A percentile compares a stretch with the other conserved stretches of the same genome.
Conservation (phyloP, 2,113 vertebrate genomes). For the Delphinapterus leucas region DNA sequence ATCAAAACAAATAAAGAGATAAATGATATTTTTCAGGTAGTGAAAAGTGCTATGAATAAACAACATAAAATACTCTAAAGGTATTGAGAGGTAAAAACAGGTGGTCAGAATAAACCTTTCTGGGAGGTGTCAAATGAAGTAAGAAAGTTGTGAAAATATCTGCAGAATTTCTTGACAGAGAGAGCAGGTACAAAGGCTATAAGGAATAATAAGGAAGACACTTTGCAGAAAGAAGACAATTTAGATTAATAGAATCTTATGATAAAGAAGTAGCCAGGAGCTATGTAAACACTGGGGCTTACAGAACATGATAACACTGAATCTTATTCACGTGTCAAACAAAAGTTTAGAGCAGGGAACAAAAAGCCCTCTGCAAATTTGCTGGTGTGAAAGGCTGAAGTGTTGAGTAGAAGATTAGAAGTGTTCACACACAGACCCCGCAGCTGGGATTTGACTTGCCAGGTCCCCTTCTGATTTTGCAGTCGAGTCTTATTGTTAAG, state of each 20-base stretch:
- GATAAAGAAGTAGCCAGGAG: not conserved
- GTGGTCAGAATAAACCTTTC: not conserved
- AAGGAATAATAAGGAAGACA: not conserved
- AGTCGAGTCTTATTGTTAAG: not conserved
- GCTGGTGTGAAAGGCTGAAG: not conserved
- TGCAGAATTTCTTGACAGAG: not conserved
- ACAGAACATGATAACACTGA: not conserved
- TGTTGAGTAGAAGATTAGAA: not conserved
- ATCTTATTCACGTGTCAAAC: constrained; percentile 2
- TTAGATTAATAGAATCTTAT: not conserved
- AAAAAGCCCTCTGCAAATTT: not conserved
- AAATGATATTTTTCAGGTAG: not conserved
- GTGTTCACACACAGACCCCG: not conserved
- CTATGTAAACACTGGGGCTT: not conserved
- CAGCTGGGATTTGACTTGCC: not conserved
- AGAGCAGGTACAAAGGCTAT: not conserved
- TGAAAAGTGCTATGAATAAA: not conserved
- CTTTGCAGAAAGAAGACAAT: not conserved
- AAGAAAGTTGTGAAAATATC: not conserved
- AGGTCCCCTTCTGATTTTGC: not conserved
- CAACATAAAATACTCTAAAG: not conserved
- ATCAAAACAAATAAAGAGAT: not conserved
- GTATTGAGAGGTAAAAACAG: not conserved
- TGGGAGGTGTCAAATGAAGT: not conserved
- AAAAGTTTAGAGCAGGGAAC: not conserved